Evolutionary conservation across 37 sponge, comb jelly and placozoan species (phyloP).

Genomic region (Mnemiopsis leidyi): DNA sequence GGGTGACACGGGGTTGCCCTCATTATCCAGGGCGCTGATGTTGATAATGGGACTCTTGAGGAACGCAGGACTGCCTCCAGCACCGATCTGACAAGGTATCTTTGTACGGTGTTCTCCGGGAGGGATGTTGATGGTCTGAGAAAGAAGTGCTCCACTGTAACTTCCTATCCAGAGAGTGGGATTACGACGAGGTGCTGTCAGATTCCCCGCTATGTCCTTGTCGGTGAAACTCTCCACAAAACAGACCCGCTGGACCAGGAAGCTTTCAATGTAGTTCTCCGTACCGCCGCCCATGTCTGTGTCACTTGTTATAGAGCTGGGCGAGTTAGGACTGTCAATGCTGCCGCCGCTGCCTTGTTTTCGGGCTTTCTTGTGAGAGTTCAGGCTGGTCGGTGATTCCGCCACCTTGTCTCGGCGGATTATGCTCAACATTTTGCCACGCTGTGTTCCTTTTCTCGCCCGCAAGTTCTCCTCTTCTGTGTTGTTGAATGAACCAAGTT

Average conservation of each 20-base stretch:
- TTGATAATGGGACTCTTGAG: conserved; percentile 53
- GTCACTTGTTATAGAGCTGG: conserved; percentile 58
- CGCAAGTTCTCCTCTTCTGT: conserved; percentile 14
- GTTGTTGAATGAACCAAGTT: conserved; percentile 11
- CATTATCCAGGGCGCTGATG: conserved; percentile 63
- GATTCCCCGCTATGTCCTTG: conserved; percentile 46
- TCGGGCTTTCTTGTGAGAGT: conserved; percentile 65
- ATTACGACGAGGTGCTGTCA: conserved; percentile 43
- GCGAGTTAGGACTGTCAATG: conserved; percentile 55
- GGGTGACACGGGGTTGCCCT: conserved; percentile 16
- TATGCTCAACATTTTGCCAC: conserved; percentile 58
- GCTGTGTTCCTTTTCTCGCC: conserved; percentile 32
- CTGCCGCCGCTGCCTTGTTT: conserved; percentile 63
- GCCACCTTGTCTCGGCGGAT: conserved; percentile 41
- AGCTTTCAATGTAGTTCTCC: not conserved
- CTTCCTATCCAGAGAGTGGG: conserved; percentile 63
- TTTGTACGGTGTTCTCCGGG: conserved; percentile 55
- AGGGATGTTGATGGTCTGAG: conserved; percentile 55
- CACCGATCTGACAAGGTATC: conserved; percentile 35
- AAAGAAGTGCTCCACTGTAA: conserved; percentile 55
- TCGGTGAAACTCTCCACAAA: conserved; percentile 63
- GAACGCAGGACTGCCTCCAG: conserved; percentile 52
- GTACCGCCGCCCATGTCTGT: not conserved
- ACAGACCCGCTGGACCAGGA: conserved; percentile 52
- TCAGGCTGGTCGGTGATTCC: conserved; percentile 2